These are phyloP conservation scores for Melozone crissalis DNA, from an alignment of 2,113 vertebrate species.

Conservation along the genomic window DNA sequence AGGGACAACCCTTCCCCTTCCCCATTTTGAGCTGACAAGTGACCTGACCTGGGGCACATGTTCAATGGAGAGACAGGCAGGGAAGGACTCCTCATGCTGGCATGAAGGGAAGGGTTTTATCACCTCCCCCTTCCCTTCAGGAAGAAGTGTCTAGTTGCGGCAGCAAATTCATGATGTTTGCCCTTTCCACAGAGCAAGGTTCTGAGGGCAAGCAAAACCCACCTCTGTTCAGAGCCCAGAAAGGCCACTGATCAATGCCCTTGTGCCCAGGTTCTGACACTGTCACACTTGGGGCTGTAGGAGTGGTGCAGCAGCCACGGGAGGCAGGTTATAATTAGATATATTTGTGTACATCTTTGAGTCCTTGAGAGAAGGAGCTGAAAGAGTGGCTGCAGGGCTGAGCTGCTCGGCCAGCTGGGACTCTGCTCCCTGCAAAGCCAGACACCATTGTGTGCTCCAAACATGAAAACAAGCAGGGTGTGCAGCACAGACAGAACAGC, in stretches of 20 bases:
- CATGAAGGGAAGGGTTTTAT: neutral
- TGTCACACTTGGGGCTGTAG: neutral
- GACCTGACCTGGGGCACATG: neutral
- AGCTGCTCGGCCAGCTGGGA: neutral
- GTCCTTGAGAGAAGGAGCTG: conserved; percentile 44
- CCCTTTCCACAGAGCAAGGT: neutral
- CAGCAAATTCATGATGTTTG: neutral
- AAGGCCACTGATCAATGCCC: neutral
- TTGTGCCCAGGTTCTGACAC: neutral
- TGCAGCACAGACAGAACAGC: neutral
- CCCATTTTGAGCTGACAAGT: neutral
- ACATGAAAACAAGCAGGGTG: neutral
- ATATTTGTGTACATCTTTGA: conserved; percentile 43
- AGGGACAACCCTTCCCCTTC: neutral
- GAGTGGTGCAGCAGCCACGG: neutral
- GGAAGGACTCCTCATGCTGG: neutral
- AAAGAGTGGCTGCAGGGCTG: conserved; percentile 44
- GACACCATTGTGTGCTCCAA: neutral
- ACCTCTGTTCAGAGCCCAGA: neutral
- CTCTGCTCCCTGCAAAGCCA: conserved; percentile 1
- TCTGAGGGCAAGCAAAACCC: neutral
- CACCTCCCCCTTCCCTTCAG: neutral
- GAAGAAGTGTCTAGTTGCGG: neutral
- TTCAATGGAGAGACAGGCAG: neutral
- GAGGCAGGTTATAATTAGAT: conserved; percentile 63